Evolutionary conservation across 2,888 invertebrate species (phyloP), one percentile per base, ranked within the genome.

Genomic region (Cynaeus angustus): DNA sequence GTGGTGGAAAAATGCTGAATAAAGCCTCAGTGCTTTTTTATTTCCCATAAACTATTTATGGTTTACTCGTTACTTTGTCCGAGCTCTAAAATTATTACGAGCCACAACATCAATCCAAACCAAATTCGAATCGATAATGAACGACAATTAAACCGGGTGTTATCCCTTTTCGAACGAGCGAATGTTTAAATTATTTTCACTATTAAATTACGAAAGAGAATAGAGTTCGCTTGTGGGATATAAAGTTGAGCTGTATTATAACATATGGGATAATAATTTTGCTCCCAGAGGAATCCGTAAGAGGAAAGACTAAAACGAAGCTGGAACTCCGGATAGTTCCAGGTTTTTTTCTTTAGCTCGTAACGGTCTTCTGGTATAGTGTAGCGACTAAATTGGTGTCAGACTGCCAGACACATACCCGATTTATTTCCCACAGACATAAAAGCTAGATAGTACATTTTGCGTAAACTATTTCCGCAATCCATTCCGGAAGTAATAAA

Each of bases 21-120:
- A 53, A 55, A 65, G 53, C 65, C 45, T 43, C 65, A 53, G 14
- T 65, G 53, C 45, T 65, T 65, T 64, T 65, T 53, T 65, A 65
- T 53, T 16, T 33, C 33, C 43, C 65, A 55, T 65, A 65, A 65
- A 65, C 65, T 45, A 65, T 65, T 65, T 65, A 65, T 65, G 65
- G 14, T 43, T 62, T 55, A 21, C 65, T 55, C 65, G 43, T 65
- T 65, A 65, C 65, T 53, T 65, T 65, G 65, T 65, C 30, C 43
- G 28, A 12, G 65, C 12, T 30, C 53, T 65, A 65, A 65, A 65
- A 65, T 37, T 65, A 53, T 65, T 65, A 65, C 65, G 65, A 53
- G 61, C 50, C 3, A 50, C 48, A 61, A 61, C 61, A 50, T 46
- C 46, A 43, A 58, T 46, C 33, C 45, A 14, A 13, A 21, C 9